These are phyloP conservation scores for Leptinotarsa lineolata DNA, from an alignment of 1,140 invertebrate genomes.

Conservation along the genomic window DNA sequence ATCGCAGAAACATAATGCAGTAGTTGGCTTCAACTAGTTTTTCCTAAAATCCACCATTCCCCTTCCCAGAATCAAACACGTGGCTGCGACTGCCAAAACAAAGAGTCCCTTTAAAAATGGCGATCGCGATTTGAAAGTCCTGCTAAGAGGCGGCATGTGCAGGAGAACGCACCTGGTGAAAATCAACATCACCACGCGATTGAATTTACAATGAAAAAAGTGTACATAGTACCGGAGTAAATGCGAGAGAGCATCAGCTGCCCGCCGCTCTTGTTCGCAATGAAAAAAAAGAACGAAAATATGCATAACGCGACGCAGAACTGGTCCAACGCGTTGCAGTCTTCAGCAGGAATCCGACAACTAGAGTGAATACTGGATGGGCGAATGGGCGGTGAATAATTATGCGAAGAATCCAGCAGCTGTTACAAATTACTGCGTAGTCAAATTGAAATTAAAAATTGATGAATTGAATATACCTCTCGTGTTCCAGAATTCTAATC, in stretches of 20 bases:
- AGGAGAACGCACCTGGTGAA: conserved; percentile 27
- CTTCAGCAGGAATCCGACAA: neutral
- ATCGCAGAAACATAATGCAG: no score
- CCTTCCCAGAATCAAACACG: neutral
- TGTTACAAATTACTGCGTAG: no score
- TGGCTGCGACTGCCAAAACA: neutral
- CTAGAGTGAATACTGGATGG: neutral
- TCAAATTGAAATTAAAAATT: no score
- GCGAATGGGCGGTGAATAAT: neutral
- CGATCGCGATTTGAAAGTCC: conserved; percentile 37
- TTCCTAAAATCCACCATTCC: no score
- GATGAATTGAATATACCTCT: no score
- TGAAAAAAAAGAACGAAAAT: neutral
- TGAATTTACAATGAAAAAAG: conserved; percentile 29
- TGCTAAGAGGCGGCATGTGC: conserved; percentile 27
- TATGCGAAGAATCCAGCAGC: no score
- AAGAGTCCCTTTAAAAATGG: conserved; percentile 41
- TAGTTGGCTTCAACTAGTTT: no score
- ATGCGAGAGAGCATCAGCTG: conserved; percentile 31
- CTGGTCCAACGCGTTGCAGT: conserved; percentile 24
- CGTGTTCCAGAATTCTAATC: no score
- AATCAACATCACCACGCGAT: conserved; percentile 20
- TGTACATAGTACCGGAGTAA: conserved; percentile 27
- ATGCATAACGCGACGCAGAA: conserved; percentile 15
- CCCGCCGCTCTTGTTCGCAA: conserved; percentile 17